Percentiles rank a stretch among this genome's conserved stretches.
phyloP scores from a whole-genome alignment of 2,113 vertebrate species.

The Entosphenus tridentatus region DNA sequence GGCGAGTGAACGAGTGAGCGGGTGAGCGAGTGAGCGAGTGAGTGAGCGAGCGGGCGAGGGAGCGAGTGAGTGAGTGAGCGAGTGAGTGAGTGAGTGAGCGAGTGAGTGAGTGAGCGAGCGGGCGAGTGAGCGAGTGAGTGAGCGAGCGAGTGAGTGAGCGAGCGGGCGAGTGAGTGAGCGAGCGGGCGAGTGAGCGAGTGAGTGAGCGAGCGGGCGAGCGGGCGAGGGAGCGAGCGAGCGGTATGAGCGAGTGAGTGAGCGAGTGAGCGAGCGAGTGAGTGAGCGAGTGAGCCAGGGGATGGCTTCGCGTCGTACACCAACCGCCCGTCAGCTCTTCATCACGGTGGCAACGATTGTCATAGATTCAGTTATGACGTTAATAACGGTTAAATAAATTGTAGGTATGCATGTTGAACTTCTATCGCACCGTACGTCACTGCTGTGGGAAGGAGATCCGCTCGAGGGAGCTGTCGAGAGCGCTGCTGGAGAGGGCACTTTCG shows the following conservation, averaged over 20 bases:
- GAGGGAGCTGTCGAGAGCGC: no score
- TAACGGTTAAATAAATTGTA: no score
- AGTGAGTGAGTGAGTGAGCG: background rate
- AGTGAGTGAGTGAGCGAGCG: background rate
- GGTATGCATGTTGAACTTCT: no score
- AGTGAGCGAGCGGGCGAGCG: accelerated
- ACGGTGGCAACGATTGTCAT: no score
- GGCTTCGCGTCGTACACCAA: no score
- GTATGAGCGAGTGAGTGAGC: conserved; percentile 10
- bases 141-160: background rate
- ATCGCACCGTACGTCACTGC: no score
- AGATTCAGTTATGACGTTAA: no score
- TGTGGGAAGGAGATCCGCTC: no score
- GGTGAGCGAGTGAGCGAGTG: background rate
- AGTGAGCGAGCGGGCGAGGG: accelerated
- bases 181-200: background rate
- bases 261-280: background rate
- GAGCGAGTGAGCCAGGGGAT: background rate
- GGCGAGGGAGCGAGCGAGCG: no score
- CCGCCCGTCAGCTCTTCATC: no score
- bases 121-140: background rate
- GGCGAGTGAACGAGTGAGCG: conserved; percentile 5
- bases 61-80: conserved; percentile 11
- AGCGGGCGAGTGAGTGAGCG: background rate
- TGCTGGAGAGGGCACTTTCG: no score